Evolutionary conservation across 2,888 invertebrate species (phyloP).

Genomic region (Xestobium rufovillosum): DNA sequence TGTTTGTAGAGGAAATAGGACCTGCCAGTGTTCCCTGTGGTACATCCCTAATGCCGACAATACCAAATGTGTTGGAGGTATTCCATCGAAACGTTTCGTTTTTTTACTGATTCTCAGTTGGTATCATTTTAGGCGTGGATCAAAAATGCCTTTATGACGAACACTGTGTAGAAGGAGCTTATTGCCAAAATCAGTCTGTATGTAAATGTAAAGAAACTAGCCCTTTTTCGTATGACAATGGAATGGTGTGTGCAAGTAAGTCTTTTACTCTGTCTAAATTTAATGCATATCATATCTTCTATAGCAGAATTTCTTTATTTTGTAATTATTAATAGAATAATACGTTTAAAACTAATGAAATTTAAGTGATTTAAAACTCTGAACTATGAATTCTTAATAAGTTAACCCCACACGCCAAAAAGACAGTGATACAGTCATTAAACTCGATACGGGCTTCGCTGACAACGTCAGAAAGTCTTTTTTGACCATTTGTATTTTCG

Average conservation of each 20-base stretch:
- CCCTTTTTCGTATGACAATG: slow-evolving; percentile 31
- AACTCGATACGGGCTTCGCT: too few species aligned
- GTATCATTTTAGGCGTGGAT: slow-evolving; percentile 34
- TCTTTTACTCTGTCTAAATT: too few species aligned
- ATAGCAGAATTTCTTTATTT: too few species aligned
- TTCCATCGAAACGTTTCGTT: neutral
- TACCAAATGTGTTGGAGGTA: slow-evolving; percentile 39
- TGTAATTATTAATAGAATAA: too few species aligned
- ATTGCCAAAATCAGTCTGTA: slow-evolving; percentile 36
- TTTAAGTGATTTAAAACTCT: too few species aligned
- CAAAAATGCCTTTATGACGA: slow-evolving; percentile 40
- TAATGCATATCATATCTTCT: too few species aligned
- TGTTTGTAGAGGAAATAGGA: slow-evolving; percentile 34
- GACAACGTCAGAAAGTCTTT: too few species aligned
- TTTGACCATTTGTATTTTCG: too few species aligned
- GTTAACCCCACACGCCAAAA: too few species aligned
- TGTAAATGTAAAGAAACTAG: slow-evolving; percentile 38
- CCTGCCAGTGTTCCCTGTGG: slow-evolving; percentile 36
- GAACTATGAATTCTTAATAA: too few species aligned
- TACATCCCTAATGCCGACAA: slow-evolving; percentile 32
- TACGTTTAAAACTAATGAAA: too few species aligned
- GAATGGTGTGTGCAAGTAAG: slow-evolving; percentile 34
- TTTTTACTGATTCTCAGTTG: neutral
- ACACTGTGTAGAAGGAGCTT: slow-evolving; percentile 41
- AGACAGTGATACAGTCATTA: too few species aligned